These are phyloP conservation scores for Choristoneura fumiferana DNA, from an alignment of 1,140 invertebrate genomes.

Conservation along the genomic window DNA sequence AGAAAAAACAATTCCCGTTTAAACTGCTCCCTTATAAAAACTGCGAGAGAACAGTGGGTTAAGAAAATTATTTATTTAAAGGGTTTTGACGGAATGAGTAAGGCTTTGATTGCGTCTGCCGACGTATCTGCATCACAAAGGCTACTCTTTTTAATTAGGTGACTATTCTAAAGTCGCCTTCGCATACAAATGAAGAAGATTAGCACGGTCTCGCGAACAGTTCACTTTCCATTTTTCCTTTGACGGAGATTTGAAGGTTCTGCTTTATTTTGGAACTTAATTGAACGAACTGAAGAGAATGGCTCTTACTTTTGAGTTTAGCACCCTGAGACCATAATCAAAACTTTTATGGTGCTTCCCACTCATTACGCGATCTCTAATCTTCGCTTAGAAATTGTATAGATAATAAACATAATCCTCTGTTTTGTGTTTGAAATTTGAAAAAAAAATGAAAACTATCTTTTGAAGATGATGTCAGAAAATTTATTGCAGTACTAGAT, in stretches of 20 bases:
- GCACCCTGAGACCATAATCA: constrained; percentile 12
- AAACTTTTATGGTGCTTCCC: constrained; percentile 5
- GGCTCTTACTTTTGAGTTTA: constrained; percentile 21
- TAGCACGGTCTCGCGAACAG: constrained; percentile 31
- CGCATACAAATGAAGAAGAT: constrained; percentile 57
- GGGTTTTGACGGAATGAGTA: constrained; percentile 27
- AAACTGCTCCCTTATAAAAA: constrained; percentile 22
- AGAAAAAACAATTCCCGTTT: neutral
- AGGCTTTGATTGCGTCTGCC: constrained; percentile 27
- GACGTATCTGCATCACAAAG: constrained; percentile 58
- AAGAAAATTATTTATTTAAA: constrained; percentile 35
- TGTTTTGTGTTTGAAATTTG: too few relatives aligned
- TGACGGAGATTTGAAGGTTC: constrained; percentile 31
- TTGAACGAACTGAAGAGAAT: constrained; percentile 24
- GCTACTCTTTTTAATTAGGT: constrained; percentile 53
- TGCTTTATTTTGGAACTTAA: constrained; percentile 28
- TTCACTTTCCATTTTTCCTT: constrained; percentile 43
- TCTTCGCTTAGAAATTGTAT: too few relatives aligned
- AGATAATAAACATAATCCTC: too few relatives aligned
- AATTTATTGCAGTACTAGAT: too few relatives aligned
- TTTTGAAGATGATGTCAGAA: too few relatives aligned
- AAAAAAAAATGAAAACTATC: too few relatives aligned
- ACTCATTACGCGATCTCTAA: neutral
- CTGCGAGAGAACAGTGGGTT: constrained; percentile 23
- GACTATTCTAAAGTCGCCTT: constrained; percentile 43